Percentiles rank a stretch among this genome's conserved stretches.
These are phyloP conservation scores for Holacanthella duospinosa DNA, from an alignment of 2,888 invertebrate genomes.

Conservation along the genomic window DNA sequence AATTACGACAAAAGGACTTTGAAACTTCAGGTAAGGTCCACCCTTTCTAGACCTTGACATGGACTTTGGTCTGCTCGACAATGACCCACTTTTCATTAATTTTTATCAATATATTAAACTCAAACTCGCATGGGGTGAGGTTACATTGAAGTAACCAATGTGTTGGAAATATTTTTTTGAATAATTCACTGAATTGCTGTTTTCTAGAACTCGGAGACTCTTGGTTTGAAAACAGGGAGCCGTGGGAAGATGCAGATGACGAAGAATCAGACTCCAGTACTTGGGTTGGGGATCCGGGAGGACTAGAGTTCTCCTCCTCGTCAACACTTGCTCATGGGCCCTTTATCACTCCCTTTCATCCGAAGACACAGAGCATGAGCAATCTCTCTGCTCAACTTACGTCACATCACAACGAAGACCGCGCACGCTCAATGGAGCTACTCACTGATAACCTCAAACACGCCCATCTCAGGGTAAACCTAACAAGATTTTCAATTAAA, in stretches of 20 bases:
- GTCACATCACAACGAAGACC: slow-evolving; percentile 34
- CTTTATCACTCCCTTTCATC: not conserved
- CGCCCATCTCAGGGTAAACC: slow-evolving; percentile 33
- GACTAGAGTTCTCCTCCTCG: not conserved
- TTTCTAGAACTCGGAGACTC: too few species aligned
- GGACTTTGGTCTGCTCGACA: too few species aligned
- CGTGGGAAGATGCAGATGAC: slow-evolving; percentile 2
- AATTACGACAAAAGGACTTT: not conserved
- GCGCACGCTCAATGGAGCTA: slow-evolving; percentile 81
- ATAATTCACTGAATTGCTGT: not conserved
- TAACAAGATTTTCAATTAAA: not conserved
- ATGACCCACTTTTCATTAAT: too few species aligned
- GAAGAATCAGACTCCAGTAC: not conserved
- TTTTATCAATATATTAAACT: not conserved
- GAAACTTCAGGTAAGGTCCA: not conserved
- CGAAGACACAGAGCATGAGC: slow-evolving; percentile 23
- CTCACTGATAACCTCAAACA: slow-evolving; percentile 63
- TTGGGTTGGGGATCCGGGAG: too few species aligned
- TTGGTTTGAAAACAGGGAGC: not conserved
- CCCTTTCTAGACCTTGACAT: too few species aligned
- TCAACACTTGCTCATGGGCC: slow-evolving; percentile 2
- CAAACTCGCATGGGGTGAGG: not conserved
- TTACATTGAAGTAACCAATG: not conserved
- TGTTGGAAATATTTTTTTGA: not conserved
- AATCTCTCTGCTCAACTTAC: slow-evolving; percentile 11